A percentile compares a stretch with the other conserved stretches of the same genome.
phyloP scores from a whole-genome alignment of 1,140 invertebrate genomes.

The Bombus consobrinus region DNA sequence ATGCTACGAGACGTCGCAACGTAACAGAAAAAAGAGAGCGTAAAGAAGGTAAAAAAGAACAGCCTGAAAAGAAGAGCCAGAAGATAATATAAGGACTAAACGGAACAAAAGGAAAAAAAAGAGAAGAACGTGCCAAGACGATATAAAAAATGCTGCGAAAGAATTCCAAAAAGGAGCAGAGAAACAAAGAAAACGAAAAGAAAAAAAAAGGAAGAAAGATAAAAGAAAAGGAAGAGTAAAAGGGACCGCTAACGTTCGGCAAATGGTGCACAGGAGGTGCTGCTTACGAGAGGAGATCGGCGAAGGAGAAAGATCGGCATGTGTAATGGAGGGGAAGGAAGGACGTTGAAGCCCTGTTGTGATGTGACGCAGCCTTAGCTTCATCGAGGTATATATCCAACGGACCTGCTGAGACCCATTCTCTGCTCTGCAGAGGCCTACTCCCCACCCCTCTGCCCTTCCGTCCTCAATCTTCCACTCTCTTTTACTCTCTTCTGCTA shows the following conservation, averaged over 20 bases:
- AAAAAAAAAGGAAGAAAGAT: not conserved
- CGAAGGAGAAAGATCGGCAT: conserved; percentile 54
- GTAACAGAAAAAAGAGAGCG: not conserved
- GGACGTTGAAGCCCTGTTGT: conserved; percentile 68
- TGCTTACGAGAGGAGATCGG: conserved; percentile 57
- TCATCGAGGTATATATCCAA: conserved; percentile 59
- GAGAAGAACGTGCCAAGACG: conserved; percentile 13
- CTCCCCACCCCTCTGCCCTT: not conserved
- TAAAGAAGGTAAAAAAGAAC: not conserved
- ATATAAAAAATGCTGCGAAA: conserved; percentile 1
- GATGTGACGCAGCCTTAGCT: conserved; percentile 64
- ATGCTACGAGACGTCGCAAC: not conserved
- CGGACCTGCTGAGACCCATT: conserved; percentile 62
- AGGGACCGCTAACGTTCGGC: conserved; percentile 15
- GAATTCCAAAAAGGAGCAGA: conserved; percentile 18
- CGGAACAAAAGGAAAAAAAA: conserved; percentile 30
- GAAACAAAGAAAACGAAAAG: conserved; percentile 17
- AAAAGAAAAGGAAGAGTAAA: not conserved
- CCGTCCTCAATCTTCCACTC: not conserved
- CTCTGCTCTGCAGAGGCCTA: conserved; percentile 17
- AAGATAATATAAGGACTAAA: not conserved
- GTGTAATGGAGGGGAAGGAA: conserved; percentile 57
- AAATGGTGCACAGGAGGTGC: conserved; percentile 66
- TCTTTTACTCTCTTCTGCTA: not conserved
- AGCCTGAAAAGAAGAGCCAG: not conserved